Evolutionary conservation across 2,888 invertebrate genomes (phyloP).

Genomic region (Invenusta paracnida): DNA sequence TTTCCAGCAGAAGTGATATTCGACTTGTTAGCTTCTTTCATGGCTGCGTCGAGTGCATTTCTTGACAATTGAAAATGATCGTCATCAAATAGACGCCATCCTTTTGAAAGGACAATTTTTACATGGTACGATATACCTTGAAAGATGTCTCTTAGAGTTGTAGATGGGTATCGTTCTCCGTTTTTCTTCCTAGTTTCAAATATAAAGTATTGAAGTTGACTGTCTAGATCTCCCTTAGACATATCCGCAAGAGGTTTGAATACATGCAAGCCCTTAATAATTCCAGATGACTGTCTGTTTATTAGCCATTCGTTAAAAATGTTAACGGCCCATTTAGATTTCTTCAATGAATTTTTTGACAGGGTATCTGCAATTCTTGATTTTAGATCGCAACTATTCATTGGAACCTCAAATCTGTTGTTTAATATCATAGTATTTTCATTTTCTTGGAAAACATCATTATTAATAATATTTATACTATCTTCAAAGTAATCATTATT

Average conservation of each 20-base stretch:
- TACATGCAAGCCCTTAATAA: neutral
- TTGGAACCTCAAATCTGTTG: no score
- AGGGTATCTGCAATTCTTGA: neutral
- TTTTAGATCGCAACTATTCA: no score
- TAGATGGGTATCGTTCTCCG: constrained; percentile 3
- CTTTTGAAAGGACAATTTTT: neutral
- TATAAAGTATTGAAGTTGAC: neutral
- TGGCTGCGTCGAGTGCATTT: neutral
- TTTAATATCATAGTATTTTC: no score
- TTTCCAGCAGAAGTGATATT: neutral
- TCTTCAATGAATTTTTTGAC: neutral
- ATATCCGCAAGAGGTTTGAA: neutral
- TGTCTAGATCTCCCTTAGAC: neutral
- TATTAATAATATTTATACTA: no score
- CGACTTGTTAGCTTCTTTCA: neutral
- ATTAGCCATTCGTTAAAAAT: neutral
- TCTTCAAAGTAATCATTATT: no score
- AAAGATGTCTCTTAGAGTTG: neutral
- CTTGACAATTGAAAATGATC: neutral
- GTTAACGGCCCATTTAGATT: neutral
- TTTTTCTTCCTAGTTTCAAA: neutral
- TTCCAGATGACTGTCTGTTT: neutral
- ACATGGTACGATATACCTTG: neutral
- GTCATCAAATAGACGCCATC: neutral
- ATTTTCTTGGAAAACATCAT: no score